Percentiles rank a stretch among this genome's conserved stretches.
These are phyloP conservation scores for Epistrophella euchroma DNA, from an alignment of 2,888 invertebrate genomes.

Conservation along the genomic window DNA sequence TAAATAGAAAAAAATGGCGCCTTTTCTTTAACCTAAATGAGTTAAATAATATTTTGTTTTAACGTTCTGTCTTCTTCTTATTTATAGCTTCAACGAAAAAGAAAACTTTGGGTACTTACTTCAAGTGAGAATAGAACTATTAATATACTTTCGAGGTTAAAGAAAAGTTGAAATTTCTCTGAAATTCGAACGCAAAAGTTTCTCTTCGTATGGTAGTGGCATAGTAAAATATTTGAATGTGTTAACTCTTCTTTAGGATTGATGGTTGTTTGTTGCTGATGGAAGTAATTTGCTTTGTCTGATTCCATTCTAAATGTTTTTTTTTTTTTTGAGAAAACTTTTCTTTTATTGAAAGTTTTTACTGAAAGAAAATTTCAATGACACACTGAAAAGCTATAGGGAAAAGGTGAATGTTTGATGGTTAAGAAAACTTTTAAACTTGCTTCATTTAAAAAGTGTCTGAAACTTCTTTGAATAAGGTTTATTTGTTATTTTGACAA, in stretches of 20 bases:
- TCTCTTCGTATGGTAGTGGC: neutral
- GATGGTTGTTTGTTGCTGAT: conserved; percentile 18
- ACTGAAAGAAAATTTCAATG: neutral
- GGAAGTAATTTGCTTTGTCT: conserved; percentile 14
- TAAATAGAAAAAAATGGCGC: neutral
- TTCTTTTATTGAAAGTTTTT: neutral
- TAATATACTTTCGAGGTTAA: neutral
- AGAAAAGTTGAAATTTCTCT: neutral
- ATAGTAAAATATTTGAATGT: conserved; percentile 25
- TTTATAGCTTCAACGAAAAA: neutral
- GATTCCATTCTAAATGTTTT: neutral
- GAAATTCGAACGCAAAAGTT: conserved; percentile 6
- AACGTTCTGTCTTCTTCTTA: neutral
- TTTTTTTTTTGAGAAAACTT: neutral
- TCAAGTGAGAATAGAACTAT: neutral
- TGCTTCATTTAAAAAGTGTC: neutral
- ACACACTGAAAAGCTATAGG: neutral
- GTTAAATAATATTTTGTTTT: neutral
- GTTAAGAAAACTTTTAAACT: neutral
- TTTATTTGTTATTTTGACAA: neutral
- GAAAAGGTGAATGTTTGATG: neutral
- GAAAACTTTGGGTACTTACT: neutral
- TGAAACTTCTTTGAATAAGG: neutral
- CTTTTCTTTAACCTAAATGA: neutral
- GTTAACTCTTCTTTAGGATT: conserved; percentile 7